A percentile compares a stretch with the other conserved stretches of the same genome.
These are phyloP conservation scores for Philereme transversata DNA, from an alignment of 2,888 invertebrate genomes.

Conservation along the genomic window DNA sequence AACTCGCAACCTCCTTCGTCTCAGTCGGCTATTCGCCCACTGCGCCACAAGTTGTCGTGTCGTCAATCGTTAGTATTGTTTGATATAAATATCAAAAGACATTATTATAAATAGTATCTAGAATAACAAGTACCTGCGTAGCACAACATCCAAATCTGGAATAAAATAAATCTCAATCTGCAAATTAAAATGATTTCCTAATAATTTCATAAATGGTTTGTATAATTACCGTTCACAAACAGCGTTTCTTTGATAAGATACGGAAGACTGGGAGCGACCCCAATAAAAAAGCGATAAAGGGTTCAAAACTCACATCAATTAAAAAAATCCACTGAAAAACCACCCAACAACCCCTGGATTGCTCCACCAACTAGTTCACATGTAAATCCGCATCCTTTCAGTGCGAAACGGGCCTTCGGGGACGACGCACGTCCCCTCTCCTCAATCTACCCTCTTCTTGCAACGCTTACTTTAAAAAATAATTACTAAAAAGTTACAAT, in stretches of 20 bases:
- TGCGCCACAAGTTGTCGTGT: too few species aligned
- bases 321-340: conserved; percentile 10
- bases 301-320: conserved; percentile 11
- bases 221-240: not conserved
- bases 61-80: too few species aligned
- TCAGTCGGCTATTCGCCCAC: too few species aligned
- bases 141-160: too few species aligned
- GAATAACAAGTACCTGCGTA: too few species aligned
- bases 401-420: conserved; percentile 29
- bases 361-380: conserved; percentile 20
- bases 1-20: too few species aligned
- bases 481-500: not conserved
- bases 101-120: too few species aligned
- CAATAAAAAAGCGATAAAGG: conserved; percentile 13
- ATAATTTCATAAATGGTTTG: too few species aligned
- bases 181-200: too few species aligned
- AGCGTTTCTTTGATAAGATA: not conserved
- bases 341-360: conserved; percentile 5
- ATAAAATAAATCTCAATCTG: too few species aligned
- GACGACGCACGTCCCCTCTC: conserved; percentile 24
- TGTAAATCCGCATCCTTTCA: conserved; percentile 28
- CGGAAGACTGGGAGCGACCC: not conserved
- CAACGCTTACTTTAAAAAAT: conserved; percentile 17
- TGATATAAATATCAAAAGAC: too few species aligned
- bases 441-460: conserved; percentile 20